phyloP scores from a whole-genome alignment of 1,140 invertebrate genomes.

The Drosophila baimaii region DNA sequence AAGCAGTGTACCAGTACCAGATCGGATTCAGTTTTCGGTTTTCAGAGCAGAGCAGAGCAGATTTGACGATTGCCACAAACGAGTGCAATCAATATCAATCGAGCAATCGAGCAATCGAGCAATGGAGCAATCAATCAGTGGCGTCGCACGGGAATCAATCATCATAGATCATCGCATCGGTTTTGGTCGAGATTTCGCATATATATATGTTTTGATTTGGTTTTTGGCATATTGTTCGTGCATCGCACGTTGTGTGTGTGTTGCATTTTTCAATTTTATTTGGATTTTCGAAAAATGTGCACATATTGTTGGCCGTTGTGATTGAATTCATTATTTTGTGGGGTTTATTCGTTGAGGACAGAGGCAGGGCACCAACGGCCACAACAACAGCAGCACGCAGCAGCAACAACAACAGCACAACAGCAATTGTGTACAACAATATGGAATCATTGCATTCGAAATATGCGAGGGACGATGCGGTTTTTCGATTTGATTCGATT shows the following conservation, averaged over 20 bases:
- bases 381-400: constrained; percentile 33
- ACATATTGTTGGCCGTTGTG: constrained; percentile 43
- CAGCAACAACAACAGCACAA: constrained; percentile 43
- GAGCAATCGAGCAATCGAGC: constrained; percentile 68
- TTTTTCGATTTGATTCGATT: constrained; percentile 57
- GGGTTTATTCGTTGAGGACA: constrained; percentile 31
- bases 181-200: constrained; percentile 37
- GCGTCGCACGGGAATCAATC: constrained; percentile 66
- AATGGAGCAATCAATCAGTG: constrained; percentile 73
- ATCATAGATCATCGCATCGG: constrained; percentile 62
- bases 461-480: constrained; percentile 59
- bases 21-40: constrained; percentile 76
- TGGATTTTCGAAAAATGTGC: constrained; percentile 33
- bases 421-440: constrained; percentile 49
- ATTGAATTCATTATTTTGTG: constrained; percentile 23
- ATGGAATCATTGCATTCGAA: constrained; percentile 64
- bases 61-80: constrained; percentile 62
- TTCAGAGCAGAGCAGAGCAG: constrained; percentile 81
- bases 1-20: constrained; percentile 78
- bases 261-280: constrained; percentile 55
- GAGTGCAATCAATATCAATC: constrained; percentile 70
- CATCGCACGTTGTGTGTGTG: constrained; percentile 31
- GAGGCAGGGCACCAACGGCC: constrained; percentile 40
- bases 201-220: constrained; percentile 1
- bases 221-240: constrained; percentile 36